Percentiles rank a stretch among this genome's conserved stretches.
Conservation (phyloP, 2,113 vertebrate species). For the Dascyllus trimaculatus region DNA sequence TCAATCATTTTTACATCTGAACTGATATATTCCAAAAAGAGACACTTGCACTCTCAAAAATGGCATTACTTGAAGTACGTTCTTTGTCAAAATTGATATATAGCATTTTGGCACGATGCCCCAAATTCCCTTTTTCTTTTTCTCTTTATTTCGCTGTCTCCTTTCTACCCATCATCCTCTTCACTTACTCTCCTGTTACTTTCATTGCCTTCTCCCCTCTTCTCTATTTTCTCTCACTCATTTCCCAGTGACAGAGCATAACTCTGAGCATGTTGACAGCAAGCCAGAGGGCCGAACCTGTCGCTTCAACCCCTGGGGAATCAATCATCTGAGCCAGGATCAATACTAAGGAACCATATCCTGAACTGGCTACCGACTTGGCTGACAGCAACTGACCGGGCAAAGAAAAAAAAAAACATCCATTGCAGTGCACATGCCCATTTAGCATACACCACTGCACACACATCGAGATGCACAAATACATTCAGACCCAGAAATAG, state of each 20-base stretch:
- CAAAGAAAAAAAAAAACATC: constrained; percentile 55
- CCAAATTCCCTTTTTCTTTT: neutral
- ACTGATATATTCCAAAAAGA: constrained; percentile 1
- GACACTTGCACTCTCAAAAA: constrained; percentile 16
- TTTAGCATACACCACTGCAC: constrained; percentile 34
- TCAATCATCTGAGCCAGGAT: constrained; percentile 73
- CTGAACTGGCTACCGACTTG: constrained; percentile 46
- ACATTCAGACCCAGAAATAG: constrained; percentile 20
- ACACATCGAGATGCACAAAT: constrained; percentile 37
- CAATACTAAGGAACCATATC: constrained; percentile 66
- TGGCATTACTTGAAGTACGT: neutral
- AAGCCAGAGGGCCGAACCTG: constrained; percentile 42
- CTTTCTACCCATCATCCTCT: constrained; percentile 8
- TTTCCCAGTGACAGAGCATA: constrained; percentile 53
- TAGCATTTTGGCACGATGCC: constrained; percentile 12
- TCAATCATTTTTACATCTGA: neutral
- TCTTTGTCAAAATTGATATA: constrained; percentile 6
- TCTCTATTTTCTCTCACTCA: constrained; percentile 11
- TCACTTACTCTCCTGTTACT: neutral
- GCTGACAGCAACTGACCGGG: constrained; percentile 52
- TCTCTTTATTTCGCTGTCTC: constrained; percentile 18
- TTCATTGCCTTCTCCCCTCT: neutral
- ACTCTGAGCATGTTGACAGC: constrained; percentile 61
- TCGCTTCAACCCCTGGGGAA: constrained; percentile 49
- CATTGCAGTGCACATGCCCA: constrained; percentile 23